Base-by-base conservation (phyloP, 2,888 invertebrate genomes). In the Tricholauxania praeusta region DNA sequence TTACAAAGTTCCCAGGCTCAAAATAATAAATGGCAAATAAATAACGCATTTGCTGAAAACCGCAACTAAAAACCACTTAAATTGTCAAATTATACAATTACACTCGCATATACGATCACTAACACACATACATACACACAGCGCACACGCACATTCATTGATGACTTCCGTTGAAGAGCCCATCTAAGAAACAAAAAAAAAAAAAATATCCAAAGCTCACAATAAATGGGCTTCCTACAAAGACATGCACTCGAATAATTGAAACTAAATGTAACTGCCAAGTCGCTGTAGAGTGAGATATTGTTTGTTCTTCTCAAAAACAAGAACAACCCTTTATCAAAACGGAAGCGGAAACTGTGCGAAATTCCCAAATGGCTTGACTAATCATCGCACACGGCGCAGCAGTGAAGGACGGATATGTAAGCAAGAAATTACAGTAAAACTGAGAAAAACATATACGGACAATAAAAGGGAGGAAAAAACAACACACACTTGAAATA, bases 261-360 rank as follows among this genome's bases (percentile, higher is more conserved):
- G 67, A 67, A 71, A 67, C 63, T 49, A 71, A 71, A 67, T 32
- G 70, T 51, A 63, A 68, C 22, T 68, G 48, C 48, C 51, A 39
- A 49, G 22, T 28, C 10, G 28, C 17, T 12, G 59, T 12, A 48
- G 15, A 15, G 39, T 14, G 51, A 39, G 57, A 19, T 14, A 10
- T 10, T 39, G n/a, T 39, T 6, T 39, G 6, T 39, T 12, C 12
- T 22, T 14, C 51, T 22, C n/a, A 49, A 48, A 67, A 66, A 68
- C 47, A 66, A 72, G 73, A 75, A 68, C 69, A 75, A 71, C 62
- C 73, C 67, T 71, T 67, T 70, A 78, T 72, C 74, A 77, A 49
- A 77, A 76, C 81, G 82, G 82, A 83, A 83, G 75, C 82, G 83
- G 83, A 83, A 83, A 82, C 81, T 79, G 78, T 76, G 76, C 77